Percentiles rank a stretch among this genome's conserved stretches.
Evolutionary conservation across 1,140 invertebrate species (phyloP).

Genomic region (Plutomurus gul): DNA sequence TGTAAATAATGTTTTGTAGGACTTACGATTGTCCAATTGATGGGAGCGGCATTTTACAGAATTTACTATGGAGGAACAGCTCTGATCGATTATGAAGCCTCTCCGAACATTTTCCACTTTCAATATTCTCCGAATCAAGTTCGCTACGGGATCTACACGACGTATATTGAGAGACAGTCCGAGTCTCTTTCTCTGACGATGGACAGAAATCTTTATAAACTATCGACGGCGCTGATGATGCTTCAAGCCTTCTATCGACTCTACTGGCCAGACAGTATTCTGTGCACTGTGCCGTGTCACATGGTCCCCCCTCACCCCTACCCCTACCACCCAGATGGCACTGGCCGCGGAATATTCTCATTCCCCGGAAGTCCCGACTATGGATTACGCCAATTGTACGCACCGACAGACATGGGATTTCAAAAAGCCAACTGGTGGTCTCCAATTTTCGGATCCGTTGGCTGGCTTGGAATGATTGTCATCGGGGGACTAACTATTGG

Average conservation of each 20-base stretch:
- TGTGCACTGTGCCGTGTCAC: neutral
- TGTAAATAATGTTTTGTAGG: neutral
- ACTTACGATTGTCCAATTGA: neutral
- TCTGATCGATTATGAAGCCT: neutral
- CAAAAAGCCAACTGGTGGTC: too few relatives aligned
- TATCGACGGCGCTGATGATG: neutral
- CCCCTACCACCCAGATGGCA: neutral
- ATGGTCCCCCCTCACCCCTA: neutral
- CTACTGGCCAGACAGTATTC: neutral
- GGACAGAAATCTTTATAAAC: neutral
- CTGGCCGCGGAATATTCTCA: too few relatives aligned
- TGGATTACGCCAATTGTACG: too few relatives aligned
- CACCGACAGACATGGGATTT: too few relatives aligned
- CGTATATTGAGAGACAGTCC: too few relatives aligned
- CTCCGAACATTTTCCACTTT: neutral
- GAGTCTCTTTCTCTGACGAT: too few relatives aligned
- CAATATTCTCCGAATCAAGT: neutral
- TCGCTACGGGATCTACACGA: neutral
- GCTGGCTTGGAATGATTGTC: too few relatives aligned
- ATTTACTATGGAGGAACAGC: neutral
- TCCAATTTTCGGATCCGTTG: too few relatives aligned
- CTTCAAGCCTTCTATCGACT: neutral
- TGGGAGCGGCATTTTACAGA: neutral
- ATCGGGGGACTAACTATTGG: too few relatives aligned
- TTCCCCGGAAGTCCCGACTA: too few relatives aligned